phyloP scores from a whole-genome alignment of 1,140 invertebrate genomes.

The Chironomus tepperi region DNA sequence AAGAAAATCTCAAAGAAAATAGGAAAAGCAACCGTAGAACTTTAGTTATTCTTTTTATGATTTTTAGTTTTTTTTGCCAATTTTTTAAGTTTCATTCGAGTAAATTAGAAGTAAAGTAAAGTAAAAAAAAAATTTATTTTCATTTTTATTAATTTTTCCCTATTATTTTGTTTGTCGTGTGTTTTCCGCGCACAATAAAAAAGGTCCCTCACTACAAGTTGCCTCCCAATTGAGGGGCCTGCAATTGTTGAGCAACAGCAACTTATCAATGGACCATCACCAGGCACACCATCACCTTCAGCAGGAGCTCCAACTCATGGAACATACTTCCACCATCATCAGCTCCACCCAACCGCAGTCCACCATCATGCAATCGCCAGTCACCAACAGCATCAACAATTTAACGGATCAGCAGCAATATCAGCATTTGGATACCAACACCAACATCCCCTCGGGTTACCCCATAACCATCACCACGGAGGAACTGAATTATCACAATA shows the following conservation, averaged over 20 bases:
- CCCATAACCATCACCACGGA: constrained; percentile 33
- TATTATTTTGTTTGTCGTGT: constrained; percentile 19
- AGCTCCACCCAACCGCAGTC: constrained; percentile 17
- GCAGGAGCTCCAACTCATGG: constrained; percentile 19
- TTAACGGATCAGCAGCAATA: constrained; percentile 32
- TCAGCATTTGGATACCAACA: constrained; percentile 37
- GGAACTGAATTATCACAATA: constrained; percentile 42
- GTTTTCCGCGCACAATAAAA: constrained; percentile 8
- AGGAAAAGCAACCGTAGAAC: background rate
- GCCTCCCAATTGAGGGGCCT: constrained; percentile 73
- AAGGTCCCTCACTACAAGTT: constrained; percentile 49
- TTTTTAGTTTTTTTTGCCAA: background rate
- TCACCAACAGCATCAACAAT: constrained; percentile 28
- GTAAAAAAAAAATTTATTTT: background rate
- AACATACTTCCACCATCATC: constrained; percentile 24
- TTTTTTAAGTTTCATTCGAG: background rate
- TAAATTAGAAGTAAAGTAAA: too few species aligned
- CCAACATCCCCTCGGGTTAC: constrained; percentile 37
- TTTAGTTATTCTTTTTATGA: background rate
- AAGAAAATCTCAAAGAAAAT: constrained; percentile 1
- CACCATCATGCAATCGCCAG: constrained; percentile 15
- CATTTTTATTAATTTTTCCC: background rate
- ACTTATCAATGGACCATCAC: constrained; percentile 33
- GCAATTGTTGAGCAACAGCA: constrained; percentile 54
- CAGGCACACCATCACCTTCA: constrained; percentile 27